Conservation (phyloP, 53 echinoderm and acorn worm species). For the Echinarachnius parma region DNA sequence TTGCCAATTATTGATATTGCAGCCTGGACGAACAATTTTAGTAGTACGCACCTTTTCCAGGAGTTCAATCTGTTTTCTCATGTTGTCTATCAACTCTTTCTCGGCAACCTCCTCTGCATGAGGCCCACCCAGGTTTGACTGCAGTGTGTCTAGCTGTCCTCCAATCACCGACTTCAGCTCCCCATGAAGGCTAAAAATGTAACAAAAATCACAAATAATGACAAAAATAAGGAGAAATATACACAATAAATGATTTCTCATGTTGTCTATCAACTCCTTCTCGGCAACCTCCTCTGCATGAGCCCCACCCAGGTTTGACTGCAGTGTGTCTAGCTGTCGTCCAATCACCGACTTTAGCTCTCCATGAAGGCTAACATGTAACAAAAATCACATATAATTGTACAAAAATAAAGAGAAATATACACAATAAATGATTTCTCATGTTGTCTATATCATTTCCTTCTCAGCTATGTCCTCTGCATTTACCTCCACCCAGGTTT, state of each 20-base stretch:
- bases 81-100: slow-evolving; percentile 64
- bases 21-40: too few relatives aligned
- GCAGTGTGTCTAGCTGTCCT: slow-evolving; percentile 71
- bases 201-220: background rate
- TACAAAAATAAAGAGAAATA: too few relatives aligned
- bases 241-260: slow-evolving; percentile 80
- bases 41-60: slow-evolving; percentile 65
- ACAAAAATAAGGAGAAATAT: background rate
- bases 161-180: slow-evolving; percentile 68
- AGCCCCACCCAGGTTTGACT: slow-evolving; percentile 49
- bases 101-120: slow-evolving; percentile 39
- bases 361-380: slow-evolving; percentile 70
- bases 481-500: slow-evolving; percentile 45
- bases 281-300: slow-evolving; percentile 39
- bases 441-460: slow-evolving; percentile 71
- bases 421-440: too few relatives aligned
- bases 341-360: slow-evolving; percentile 68
- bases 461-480: slow-evolving; percentile 42
- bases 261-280: slow-evolving; percentile 64
- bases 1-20: too few relatives aligned
- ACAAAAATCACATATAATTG: too few relatives aligned
- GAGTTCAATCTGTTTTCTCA: slow-evolving; percentile 67
- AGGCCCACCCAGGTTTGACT: slow-evolving; percentile 48
- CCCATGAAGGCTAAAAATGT: slow-evolving; percentile 55
- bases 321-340: slow-evolving; percentile 70